Evolutionary conservation across 2,888 invertebrate species (phyloP).

Genomic region (Tolmerus cingulatus): DNA sequence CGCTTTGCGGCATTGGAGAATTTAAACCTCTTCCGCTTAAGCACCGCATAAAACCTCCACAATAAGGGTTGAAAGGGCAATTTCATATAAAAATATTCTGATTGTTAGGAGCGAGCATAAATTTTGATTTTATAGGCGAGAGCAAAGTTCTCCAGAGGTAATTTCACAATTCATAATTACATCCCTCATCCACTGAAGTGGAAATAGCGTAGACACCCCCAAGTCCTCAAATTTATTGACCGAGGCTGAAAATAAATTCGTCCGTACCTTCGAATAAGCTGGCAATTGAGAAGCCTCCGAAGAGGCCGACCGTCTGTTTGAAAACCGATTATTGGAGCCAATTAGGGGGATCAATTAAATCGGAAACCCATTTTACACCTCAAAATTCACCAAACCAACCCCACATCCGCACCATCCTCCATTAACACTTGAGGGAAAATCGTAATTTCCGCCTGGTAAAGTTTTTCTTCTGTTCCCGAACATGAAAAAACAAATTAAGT

Average conservation of each 20-base stretch:
- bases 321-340: neutral
- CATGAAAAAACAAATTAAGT: neutral
- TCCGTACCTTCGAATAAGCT: neutral
- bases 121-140: neutral
- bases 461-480: neutral
- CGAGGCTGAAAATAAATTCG: neutral
- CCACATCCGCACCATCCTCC: neutral
- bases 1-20: neutral
- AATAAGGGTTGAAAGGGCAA: neutral
- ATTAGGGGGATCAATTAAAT: neutral
- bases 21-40: neutral
- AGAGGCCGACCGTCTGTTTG: neutral
- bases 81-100: neutral
- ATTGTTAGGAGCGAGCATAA: neutral
- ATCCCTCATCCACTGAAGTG: neutral
- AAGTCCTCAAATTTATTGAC: neutral
- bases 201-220: neutral
- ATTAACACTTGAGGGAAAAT: neutral
- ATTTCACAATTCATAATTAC: neutral
- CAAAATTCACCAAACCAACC: neutral
- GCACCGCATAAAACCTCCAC: neutral
- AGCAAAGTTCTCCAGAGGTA: neutral
- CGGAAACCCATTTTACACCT: neutral
- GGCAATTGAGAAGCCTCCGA: neutral
- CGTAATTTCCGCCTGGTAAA: neutral